A percentile compares a stretch with the other conserved stretches of the same genome.
phyloP scores from a whole-genome alignment of 2,113 vertebrate genomes.

The Datnioides undecimradiatus region DNA sequence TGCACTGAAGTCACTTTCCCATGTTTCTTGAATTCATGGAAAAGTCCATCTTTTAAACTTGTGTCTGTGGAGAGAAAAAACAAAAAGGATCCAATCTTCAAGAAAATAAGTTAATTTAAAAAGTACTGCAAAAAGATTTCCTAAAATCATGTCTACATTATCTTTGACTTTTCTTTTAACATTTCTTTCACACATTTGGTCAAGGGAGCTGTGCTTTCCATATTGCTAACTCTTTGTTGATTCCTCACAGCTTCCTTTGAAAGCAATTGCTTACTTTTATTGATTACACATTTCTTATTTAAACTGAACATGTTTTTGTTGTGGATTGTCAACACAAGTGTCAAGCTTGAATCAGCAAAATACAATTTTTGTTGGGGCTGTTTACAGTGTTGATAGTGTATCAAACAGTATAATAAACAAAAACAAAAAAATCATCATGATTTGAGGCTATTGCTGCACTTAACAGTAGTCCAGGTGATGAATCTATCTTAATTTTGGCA shows the following conservation, averaged over 20 bases:
- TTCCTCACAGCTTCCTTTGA: not conserved
- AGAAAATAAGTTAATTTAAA: no score
- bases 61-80: slow-evolving; percentile 85
- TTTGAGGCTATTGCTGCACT: not conserved
- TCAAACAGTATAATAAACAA: not conserved
- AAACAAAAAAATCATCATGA: not conserved
- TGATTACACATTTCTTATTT: not conserved
- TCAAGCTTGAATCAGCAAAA: not conserved
- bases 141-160: not conserved
- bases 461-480: not conserved
- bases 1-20: slow-evolving; percentile 99
- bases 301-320: not conserved
- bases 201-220: not conserved
- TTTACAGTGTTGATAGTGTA: no score
- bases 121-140: not conserved
- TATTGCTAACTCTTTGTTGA: not conserved
- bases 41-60: slow-evolving; percentile 99
- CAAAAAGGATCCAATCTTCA: not conserved
- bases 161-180: no score
- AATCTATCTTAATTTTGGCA: not conserved
- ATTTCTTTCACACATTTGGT: not conserved
- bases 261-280: no score
- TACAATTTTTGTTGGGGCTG: not conserved
- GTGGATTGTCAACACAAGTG: not conserved
- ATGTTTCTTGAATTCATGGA: slow-evolving; percentile 99